Evolutionary conservation across 2,113 vertebrate genomes (phyloP).

Genomic region (Semnornis frantzii): DNA sequence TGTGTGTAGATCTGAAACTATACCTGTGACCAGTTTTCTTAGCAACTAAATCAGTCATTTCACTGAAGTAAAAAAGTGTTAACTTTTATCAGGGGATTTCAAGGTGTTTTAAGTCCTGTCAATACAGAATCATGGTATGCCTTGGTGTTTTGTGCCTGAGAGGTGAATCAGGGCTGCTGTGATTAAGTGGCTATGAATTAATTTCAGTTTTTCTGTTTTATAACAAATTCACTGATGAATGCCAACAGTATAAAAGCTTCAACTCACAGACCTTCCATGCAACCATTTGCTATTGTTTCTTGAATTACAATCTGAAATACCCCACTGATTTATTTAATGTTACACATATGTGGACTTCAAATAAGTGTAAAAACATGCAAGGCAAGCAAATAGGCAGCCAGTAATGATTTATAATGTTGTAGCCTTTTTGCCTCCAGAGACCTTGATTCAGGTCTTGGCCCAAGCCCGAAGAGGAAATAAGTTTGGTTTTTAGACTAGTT

Average conservation of each 20-base stretch:
- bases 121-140: neutral
- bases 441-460: slow-evolving; percentile 23
- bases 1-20: neutral
- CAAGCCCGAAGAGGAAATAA: slow-evolving; percentile 32
- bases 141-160: neutral
- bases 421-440: neutral
- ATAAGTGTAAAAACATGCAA: neutral
- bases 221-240: neutral
- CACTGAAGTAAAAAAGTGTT: neutral
- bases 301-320: neutral
- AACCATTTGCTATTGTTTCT: neutral
- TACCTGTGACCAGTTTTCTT: neutral
- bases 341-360: neutral
- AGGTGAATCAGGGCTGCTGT: neutral
- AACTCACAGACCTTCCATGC: neutral
- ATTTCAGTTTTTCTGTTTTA: neutral
- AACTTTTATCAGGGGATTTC: neutral
- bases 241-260: neutral
- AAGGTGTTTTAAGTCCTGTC: neutral
- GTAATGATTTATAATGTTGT: neutral
- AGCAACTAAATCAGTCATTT: no score
- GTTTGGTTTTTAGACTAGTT: slow-evolving; percentile 39
- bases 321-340: neutral
- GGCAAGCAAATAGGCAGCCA: neutral
- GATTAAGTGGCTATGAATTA: neutral